Conservation (phyloP, 1,140 invertebrate genomes). For the Heliconius himera region DNA sequence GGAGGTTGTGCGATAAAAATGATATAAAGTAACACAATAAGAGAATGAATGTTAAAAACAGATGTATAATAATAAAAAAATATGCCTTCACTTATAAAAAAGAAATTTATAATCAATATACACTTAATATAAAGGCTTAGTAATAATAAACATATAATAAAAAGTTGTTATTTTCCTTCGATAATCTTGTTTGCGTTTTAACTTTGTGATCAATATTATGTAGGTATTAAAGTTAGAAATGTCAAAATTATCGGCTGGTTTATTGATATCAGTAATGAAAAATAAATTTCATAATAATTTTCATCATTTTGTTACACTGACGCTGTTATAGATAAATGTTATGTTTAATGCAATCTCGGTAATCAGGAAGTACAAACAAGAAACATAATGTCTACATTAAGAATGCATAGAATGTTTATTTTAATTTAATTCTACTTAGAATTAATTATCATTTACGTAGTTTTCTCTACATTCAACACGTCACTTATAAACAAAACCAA, state of each 20-base stretch:
- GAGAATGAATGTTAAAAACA: too few relatives aligned
- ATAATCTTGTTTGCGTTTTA: too few relatives aligned
- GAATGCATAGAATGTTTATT: constrained; percentile 21
- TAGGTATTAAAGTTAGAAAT: too few relatives aligned
- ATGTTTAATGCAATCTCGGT: constrained; percentile 19
- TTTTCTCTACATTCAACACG: background rate
- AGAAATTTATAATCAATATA: too few relatives aligned
- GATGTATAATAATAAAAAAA: too few relatives aligned
- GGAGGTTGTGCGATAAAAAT: too few relatives aligned
- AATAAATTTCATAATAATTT: background rate
- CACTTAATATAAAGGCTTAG: too few relatives aligned
- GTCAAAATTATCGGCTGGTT: background rate
- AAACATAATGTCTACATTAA: background rate
- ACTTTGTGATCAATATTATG: too few relatives aligned
- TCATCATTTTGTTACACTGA: background rate
- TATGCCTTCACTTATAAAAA: too few relatives aligned
- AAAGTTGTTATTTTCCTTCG: too few relatives aligned
- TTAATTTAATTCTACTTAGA: constrained; percentile 12
- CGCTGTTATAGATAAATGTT: background rate
- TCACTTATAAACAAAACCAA: background rate
- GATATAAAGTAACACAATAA: too few relatives aligned
- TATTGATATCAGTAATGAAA: background rate
- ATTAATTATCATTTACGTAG: background rate
- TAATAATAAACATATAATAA: too few relatives aligned
- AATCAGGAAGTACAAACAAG: constrained; percentile 23